A percentile compares a stretch with the other conserved stretches of the same genome.
Conservation (phyloP, 2,113 vertebrate genomes). For the Hepsetus odoe region DNA sequence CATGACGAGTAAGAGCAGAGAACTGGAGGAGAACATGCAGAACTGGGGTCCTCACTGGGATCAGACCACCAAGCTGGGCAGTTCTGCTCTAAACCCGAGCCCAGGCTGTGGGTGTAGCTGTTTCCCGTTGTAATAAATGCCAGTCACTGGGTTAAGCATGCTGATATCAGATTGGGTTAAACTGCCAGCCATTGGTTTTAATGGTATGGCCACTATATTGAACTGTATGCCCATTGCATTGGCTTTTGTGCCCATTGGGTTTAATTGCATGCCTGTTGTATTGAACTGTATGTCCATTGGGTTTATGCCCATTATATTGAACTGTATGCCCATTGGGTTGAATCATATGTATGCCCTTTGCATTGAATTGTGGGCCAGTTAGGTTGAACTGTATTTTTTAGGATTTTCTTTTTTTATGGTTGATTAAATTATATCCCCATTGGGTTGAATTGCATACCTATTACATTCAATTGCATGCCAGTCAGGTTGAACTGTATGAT, state of each 20-base stretch:
- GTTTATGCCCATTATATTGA: not conserved
- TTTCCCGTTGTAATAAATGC: not conserved
- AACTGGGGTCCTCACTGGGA: not conserved
- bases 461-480: too few species aligned
- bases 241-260: too few species aligned
- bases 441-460: too few species aligned
- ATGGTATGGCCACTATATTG: not conserved
- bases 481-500: too few species aligned
- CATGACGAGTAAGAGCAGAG: constrained; percentile 94
- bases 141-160: too few species aligned
- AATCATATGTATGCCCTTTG: too few species aligned
- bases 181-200: too few species aligned
- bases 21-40: constrained; percentile 47
- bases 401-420: not conserved
- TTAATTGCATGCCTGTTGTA: too few species aligned
- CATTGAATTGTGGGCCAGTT: too few species aligned
- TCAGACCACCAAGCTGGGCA: not conserved
- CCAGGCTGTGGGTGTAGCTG: not conserved
- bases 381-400: too few species aligned
- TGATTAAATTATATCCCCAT: too few species aligned
- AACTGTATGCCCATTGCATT: not conserved
- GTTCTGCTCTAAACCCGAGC: not conserved
- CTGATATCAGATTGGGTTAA: not conserved
- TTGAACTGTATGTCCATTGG: too few species aligned
- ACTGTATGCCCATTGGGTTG: not conserved